A percentile compares a stretch with the other conserved stretches of the same genome.
Conservation (phyloP, 2,888 invertebrate species). For the Neoascia interrupta region DNA sequence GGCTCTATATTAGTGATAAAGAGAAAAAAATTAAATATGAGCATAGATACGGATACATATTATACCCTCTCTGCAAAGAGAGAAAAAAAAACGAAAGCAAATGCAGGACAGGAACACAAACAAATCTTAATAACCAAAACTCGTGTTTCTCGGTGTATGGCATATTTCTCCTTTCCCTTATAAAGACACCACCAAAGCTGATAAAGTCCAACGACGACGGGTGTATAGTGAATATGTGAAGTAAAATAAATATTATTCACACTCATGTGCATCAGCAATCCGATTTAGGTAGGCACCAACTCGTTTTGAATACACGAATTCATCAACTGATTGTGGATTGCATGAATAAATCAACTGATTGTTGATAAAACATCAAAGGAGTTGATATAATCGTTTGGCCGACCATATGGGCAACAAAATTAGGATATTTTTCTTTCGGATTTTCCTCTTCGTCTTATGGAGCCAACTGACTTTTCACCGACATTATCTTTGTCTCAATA, state of each 20-base stretch:
- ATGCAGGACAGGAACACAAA: constrained; percentile 7
- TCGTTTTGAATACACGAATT: constrained; percentile 28
- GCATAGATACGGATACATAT: constrained; percentile 9
- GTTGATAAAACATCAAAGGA: not conserved
- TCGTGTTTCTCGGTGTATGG: not conserved
- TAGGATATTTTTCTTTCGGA: not conserved
- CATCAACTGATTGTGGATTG: not conserved
- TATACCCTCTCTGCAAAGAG: not conserved
- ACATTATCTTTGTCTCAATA: constrained; percentile 19
- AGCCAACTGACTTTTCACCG: no score
- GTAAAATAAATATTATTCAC: constrained; percentile 21
- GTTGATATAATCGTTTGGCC: constrained; percentile 11
- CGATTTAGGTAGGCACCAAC: constrained; percentile 30
- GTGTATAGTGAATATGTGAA: not conserved
- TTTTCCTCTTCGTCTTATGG: not conserved
- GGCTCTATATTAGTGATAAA: constrained; percentile 38
- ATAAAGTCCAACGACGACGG: no score
- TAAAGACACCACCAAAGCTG: not conserved
- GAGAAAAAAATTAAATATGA: constrained; percentile 7
- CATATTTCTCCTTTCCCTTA: not conserved
- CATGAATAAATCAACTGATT: not conserved
- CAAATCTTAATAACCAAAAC: constrained; percentile 9
- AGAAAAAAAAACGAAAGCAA: not conserved
- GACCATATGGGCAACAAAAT: constrained; percentile 31
- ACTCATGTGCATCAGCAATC: no score